Conservation (phyloP, 2,113 vertebrate species). For the Anhinga rufa region DNA sequence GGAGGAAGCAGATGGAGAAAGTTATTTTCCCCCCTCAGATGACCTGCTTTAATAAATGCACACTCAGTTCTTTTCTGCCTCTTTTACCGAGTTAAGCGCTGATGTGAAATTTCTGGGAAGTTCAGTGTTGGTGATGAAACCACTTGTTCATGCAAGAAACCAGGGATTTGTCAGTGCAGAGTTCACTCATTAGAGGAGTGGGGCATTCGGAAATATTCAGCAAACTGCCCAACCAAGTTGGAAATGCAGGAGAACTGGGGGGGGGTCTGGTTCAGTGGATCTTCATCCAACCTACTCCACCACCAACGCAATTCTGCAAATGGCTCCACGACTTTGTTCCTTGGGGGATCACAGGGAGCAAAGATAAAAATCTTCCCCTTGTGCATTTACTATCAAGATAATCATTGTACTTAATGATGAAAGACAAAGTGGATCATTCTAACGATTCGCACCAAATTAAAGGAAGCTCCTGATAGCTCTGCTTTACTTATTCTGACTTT, state of each 20-base stretch:
- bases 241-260: background rate
- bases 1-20: conserved; percentile 65
- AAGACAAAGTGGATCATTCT: background rate
- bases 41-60: conserved; percentile 51
- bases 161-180: background rate
- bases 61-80: conserved; percentile 25
- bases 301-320: background rate
- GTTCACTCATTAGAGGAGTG: background rate
- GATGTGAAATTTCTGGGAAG: background rate
- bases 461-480: background rate
- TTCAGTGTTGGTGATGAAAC: background rate
- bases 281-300: background rate
- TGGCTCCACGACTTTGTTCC: background rate
- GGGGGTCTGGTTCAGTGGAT: background rate
- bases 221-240: background rate
- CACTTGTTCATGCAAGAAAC: background rate
- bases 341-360: too few relatives aligned
- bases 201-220: background rate
- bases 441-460: background rate
- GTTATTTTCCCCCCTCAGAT: conserved; percentile 17
- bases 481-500: conserved; percentile 12
- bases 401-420: background rate
- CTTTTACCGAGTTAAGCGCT: background rate
- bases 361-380: conserved; percentile 14
- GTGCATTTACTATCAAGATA: conserved; percentile 2